Base-by-base conservation (phyloP, 2,888 invertebrate genomes). In the Campoplex nolae region DNA sequence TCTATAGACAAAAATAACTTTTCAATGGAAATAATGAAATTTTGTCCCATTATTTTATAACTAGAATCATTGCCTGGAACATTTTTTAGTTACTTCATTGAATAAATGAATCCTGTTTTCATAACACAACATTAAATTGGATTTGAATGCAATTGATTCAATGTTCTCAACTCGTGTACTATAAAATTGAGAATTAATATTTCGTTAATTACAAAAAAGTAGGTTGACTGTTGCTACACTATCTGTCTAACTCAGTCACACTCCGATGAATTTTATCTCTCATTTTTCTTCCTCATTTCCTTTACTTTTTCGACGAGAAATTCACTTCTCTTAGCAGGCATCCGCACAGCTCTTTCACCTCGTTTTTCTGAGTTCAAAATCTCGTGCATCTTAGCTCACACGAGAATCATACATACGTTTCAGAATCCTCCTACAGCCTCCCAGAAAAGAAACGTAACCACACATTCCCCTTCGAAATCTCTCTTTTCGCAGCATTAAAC, bases 401-500 rank as follows among this genome's bases (percentile, higher is more conserved):
- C 51, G 65, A 16, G 73, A 80, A 48, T 51, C 38, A 62, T 67
- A 62, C 54, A 45, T 79, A 70, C 45, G 58, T 70, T 80, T 42
- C 8, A 62, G 18, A 70, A 75, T 51, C 54, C 51, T 42, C 9
- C 42, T 8, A 38, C 51, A 28, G 11, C 16, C 38, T 9, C 18
- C 13, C 9, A 8, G 23, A 78, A 78, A 78, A 68, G 48, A 35
- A 62, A 2, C 56, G 28, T 13, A 38, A 28, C 73, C 77, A 77
- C 81, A 77, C 71, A 65, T 67, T 71, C 79, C 51, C 70, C 62
- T 51, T 80, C 67, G 58, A 51, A 48, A 58, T 51, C 51, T 28
- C 42, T 67, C 73, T 45, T 83, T 85, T 32, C 74, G 78, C 54
- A 65, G 74, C 62, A 73, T 79, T 83, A 74, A 83, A 85, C 78